Evolutionary conservation across 1,140 invertebrate species (phyloP), one percentile per base, ranked within the genome.

Genomic region (Temnothorax nylanderi): DNA sequence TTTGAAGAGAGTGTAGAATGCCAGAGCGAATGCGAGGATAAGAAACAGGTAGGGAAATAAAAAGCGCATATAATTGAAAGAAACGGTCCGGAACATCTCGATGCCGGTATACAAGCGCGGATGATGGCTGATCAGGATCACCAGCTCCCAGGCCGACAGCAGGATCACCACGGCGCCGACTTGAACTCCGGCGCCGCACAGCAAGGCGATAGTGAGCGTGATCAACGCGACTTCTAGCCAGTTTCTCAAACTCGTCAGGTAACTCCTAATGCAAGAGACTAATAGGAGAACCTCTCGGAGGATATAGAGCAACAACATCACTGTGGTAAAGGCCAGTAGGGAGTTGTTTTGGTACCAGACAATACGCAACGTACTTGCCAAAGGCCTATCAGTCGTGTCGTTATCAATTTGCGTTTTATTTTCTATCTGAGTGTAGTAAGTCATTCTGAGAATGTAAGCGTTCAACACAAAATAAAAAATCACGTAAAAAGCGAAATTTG

Each of bases 11-110:
- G 97, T 96, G 88, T 97, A 98, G 91, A 98, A 98, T 90, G 97
- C 97, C 41, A 98, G 92, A 0, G 97, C 97, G 93, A 98, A 98
- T 1, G 98, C 98, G 26, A 98, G 94, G 8, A 98, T 97, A 47
- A 98, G 95, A 88, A 98, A 97, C 1, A 97, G 97, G 92, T 98
- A 98, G 94, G 97, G 97, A 0, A 97, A 94, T 3, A 98, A 95
- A 88, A 98, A 98, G 92, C 97, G 97, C 11, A 97, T 96, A 90
- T 98, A 98, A 87, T 97, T 98, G 91, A 96, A 96, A 0, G 97
- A 97, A 0, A 98, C 97, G 0, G 97, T 97, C 88, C 96, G 96
- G 58, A 98, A 95, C 96, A 98, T 98, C 34, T 98, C 97, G 84
- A 98, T 97, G 87, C 97, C 96, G 4, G 97, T 98, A 3, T 97